Base-by-base conservation (phyloP, 2,113 vertebrate genomes). In the Eublepharis macularius region DNA sequence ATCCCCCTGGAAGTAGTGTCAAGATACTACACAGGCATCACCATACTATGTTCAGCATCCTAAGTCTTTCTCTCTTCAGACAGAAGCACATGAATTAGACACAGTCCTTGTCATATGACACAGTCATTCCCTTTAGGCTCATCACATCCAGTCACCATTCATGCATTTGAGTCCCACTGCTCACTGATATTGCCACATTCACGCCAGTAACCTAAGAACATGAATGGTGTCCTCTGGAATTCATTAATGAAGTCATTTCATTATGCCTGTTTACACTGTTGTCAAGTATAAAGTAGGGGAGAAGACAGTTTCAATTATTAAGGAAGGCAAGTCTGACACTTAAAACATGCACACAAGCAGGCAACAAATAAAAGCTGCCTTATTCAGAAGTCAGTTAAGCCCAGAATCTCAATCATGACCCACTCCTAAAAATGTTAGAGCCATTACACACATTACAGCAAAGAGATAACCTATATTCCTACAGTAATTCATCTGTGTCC, bases 71-170 rank as follows among this genome's bases (percentile, higher is more conserved):
- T 63, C 34, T 6, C 70, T 36, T 57, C 39, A 2, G 24, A 10
- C n/a, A 47, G 81, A 41, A 17, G 47, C 78, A 79, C 51, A 5
- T 34, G 80, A 5, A 41, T 57, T 41, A 84, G 63, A 81, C 82
- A 14, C 2, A 1, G 11, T 77, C 80, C 81, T 83, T 76, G 89
- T 89, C 90, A 95, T 87, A 90, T 73, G 72, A 91, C 84, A 26
- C 36, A 49, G 4, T 49, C 3, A 1, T 14, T 80, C 86, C 73
- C 80, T 87, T 60, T 65, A 45, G 81, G 78, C 86, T 63, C 85
- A 69, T 83, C 89, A 83, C 69, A 65, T 9, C 29, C 73, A 89
- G 51, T 81, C 77, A 86, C 57, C 49, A 80, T 81, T 84, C 70
- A 86, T 77, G 51, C 2, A 13, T 69, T 26, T 21, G 57, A 87